Conservation (phyloP, 1,140 invertebrate species). For the Drosophila hydei region DNA sequence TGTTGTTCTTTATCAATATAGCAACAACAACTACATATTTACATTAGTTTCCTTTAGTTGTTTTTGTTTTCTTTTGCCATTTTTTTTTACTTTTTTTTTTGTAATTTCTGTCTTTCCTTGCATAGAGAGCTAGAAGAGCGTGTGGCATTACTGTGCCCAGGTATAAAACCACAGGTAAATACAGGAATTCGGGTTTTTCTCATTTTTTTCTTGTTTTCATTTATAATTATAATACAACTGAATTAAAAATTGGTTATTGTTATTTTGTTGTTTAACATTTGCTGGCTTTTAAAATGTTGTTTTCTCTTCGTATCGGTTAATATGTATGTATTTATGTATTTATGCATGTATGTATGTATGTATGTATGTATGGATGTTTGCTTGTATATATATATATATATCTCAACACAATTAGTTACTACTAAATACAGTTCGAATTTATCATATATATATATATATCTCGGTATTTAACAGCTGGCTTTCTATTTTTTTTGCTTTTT, state of each 20-base stretch:
- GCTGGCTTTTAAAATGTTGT: constrained; percentile 68
- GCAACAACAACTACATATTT: constrained; percentile 76
- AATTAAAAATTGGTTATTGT: constrained; percentile 64
- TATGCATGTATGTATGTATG: constrained; percentile 25
- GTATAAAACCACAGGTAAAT: constrained; percentile 47
- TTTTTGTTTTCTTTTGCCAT: constrained; percentile 68
- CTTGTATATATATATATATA: constrained; percentile 31
- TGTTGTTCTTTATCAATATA: constrained; percentile 50
- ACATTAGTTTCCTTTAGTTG: constrained; percentile 65
- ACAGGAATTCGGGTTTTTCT: constrained; percentile 29
- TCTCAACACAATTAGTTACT: constrained; percentile 43
- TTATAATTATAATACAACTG: constrained; percentile 72
- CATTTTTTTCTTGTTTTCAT: constrained; percentile 17
- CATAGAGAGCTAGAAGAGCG: constrained; percentile 1
- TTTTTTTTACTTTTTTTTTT: constrained; percentile 35
- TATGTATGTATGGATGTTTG: too few relatives aligned
- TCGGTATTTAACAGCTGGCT: constrained; percentile 34
- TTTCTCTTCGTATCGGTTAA: constrained; percentile 45
- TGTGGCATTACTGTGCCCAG: constrained; percentile 19
- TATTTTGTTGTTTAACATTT: constrained; percentile 47
- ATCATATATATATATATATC: constrained; percentile 12
- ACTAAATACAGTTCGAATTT: constrained; percentile 61
- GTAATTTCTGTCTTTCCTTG: constrained; percentile 44
- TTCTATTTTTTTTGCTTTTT: background rate
- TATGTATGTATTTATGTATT: constrained; percentile 20